These are phyloP conservation scores for Vicugna pacos DNA, from an alignment of 2,113 vertebrate species.

Conservation along the genomic window DNA sequence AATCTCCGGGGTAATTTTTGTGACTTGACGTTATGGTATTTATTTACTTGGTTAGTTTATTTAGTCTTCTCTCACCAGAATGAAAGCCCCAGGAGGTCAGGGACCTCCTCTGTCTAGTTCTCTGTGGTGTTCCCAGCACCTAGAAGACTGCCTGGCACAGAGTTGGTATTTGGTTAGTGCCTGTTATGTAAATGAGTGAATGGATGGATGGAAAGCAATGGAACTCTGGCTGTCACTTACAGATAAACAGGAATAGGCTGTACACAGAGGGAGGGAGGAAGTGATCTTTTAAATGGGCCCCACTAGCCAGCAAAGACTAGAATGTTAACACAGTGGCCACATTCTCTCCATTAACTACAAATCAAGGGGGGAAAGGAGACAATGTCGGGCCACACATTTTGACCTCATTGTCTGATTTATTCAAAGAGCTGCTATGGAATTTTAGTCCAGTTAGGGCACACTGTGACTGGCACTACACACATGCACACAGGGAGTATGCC, in stretches of 20 bases:
- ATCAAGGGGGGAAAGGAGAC: neutral
- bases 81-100: neutral
- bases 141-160: neutral
- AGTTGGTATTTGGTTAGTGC: neutral
- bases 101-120: neutral
- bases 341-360: neutral
- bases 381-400: neutral
- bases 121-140: neutral
- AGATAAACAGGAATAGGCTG: neutral
- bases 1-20: neutral
- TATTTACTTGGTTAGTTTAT: neutral
- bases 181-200: neutral
- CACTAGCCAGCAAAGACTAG: neutral
- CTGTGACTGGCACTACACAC: no score
- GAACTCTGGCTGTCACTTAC: neutral
- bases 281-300: neutral
- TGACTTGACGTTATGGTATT: neutral
- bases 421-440: neutral
- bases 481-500: neutral
- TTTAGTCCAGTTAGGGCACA: neutral
- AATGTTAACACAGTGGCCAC: neutral
- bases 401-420: neutral
- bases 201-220: neutral
- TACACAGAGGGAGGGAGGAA: neutral
- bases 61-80: neutral